Base-by-base conservation (phyloP, 1,140 invertebrate species). In the Drosophila erecta region DNA sequence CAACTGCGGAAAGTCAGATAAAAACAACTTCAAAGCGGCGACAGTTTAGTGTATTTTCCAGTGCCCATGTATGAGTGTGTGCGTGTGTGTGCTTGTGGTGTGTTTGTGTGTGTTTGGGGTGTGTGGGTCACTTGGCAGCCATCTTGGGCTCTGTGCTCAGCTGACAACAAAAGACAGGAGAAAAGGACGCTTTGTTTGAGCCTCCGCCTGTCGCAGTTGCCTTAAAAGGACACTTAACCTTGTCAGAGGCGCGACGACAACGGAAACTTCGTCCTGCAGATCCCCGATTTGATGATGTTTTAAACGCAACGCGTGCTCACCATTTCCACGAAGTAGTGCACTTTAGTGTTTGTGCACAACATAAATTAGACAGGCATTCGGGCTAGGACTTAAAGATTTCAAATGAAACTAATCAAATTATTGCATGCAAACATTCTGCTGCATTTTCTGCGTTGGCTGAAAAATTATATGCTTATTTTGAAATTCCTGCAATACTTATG, bases 141-240 rank as follows among this genome's bases (percentile, higher is more conserved):
- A 75, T 64, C 70, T 74, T 74, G 72, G 46, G 54, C 53, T 27
- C 38, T 56, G 66, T 69, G 66, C 66, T 70, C 66, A 70, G 66
- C 66, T 58, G 72, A 76, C 72, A 76, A 75, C 71, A 76, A 75
- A 75, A 76, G 71, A 66, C 71, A 59, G 61, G 46, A 10, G 22
- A 6, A 24, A 47, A 47, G 37, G 37, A 38, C 17, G 17, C 40
- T 69, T 56, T 69, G 62, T 70, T 56, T 64, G 71, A 38, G 46
- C 50, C 30, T n/a, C 37, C 47, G 27, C 47, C 47, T 51, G 60
- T 64, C 60, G 35, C 59, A 55, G 50, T 55, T 70, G 66, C 66
- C 60, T 75, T 49, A 64, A 75, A 75, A 75, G 71, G 58, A 75
- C 71, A 75, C 72, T 75, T 75, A 75, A 75, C 72, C 72, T 75